A percentile compares a stretch with the other conserved stretches of the same genome.
phyloP scores from a whole-genome alignment of 2,888 invertebrate genomes.

The Pachymerium ferrugineum region DNA sequence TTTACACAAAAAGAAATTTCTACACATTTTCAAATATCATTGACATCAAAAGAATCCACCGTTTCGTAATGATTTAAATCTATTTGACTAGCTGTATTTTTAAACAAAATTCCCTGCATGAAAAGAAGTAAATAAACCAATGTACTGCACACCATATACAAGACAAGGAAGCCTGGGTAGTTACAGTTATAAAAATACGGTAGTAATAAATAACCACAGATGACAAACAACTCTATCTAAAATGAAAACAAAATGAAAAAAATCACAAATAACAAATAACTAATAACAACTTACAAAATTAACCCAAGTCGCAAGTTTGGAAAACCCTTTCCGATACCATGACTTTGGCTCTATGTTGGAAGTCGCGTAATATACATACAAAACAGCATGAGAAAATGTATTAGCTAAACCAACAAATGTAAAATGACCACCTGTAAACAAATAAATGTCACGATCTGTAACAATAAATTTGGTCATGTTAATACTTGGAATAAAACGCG shows the following conservation, averaged over 20 bases:
- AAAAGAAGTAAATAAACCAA: background rate
- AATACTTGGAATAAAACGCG: background rate
- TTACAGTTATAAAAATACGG: background rate
- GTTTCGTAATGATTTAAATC: background rate
- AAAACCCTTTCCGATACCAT: background rate
- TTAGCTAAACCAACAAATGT: constrained; percentile 49
- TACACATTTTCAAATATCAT: background rate
- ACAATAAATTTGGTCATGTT: background rate
- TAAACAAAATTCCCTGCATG: background rate
- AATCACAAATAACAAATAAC: background rate
- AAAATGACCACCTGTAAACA: background rate
- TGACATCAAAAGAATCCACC: background rate
- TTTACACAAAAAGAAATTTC: too few species aligned
- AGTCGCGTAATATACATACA: constrained; percentile 51
- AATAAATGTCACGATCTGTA: background rate
- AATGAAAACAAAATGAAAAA: background rate
- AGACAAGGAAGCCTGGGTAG: background rate
- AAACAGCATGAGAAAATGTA: constrained; percentile 49
- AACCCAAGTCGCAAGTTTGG: background rate
- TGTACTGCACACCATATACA: background rate
- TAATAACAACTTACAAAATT: background rate
- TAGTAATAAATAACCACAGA: background rate
- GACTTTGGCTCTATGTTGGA: constrained; percentile 38
- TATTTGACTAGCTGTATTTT: background rate
- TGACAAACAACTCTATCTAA: background rate